Evolutionary conservation across 92 coral and sea anemone genomes (phyloP).

Genomic region (Epizoanthus fatuus): DNA sequence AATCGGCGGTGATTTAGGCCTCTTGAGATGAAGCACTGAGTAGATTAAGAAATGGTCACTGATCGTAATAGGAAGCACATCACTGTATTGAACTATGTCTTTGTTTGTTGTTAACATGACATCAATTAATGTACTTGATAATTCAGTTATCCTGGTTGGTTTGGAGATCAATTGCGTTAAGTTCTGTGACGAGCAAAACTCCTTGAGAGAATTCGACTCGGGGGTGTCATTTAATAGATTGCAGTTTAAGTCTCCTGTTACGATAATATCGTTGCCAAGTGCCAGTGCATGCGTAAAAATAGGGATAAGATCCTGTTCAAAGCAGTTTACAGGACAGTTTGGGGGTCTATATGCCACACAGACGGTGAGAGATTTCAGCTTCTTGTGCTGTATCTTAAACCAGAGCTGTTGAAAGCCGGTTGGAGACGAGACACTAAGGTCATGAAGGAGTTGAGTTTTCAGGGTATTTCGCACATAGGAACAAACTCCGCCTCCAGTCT

Average conservation of each 20-base stretch:
- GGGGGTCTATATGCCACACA: slow-evolving; percentile 56
- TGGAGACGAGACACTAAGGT: slow-evolving; percentile 21
- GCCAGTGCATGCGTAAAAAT: not conserved
- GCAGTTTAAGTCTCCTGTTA: slow-evolving; percentile 48
- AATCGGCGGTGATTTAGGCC: too few relatives aligned
- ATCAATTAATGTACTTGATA: too few relatives aligned
- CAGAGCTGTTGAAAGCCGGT: slow-evolving; percentile 47
- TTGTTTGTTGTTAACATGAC: too few relatives aligned
- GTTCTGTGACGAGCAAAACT: slow-evolving; percentile 50
- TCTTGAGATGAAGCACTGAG: too few relatives aligned
- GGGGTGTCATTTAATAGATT: slow-evolving; percentile 20
- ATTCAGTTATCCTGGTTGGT: too few relatives aligned
- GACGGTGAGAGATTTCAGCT: slow-evolving; percentile 43
- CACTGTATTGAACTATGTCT: too few relatives aligned
- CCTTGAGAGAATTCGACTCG: slow-evolving; percentile 17
- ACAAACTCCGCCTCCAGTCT: too few relatives aligned
- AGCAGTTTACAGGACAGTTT: slow-evolving; percentile 9
- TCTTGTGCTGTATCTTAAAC: slow-evolving; percentile 46
- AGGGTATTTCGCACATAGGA: too few relatives aligned
- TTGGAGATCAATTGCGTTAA: slow-evolving; percentile 37
- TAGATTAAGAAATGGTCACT: too few relatives aligned
- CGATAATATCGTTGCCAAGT: slow-evolving; percentile 24
- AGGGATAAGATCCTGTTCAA: too few relatives aligned
- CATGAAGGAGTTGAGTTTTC: not conserved
- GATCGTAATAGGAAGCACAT: too few relatives aligned